Evolutionary conservation across 2,888 invertebrate genomes (phyloP), one percentile per base, ranked within the genome.

Genomic region (Drosophila fungiperda): DNA sequence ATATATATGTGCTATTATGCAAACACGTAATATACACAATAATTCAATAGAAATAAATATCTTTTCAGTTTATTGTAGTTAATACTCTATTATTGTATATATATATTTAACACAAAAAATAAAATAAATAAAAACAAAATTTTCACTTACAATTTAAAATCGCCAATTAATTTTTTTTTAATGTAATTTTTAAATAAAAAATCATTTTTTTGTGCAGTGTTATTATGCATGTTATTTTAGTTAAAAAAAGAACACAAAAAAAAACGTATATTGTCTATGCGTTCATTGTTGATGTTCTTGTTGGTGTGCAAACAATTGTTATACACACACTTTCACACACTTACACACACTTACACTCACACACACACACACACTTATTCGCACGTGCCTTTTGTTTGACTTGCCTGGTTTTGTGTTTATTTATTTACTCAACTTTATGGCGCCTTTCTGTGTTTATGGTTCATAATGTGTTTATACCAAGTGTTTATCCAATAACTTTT

Each of bases 381-480:
- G 58, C 58, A 73, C 58, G 65, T 71, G 66, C 54, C 66, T 62
- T 62, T 79, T 90, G 83, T 88, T 90, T 80, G 77, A 63, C 64
- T 80, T 72, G 63, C 64, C 68, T 55, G 62, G 70, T 67, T 70
- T 62, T 70, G 58, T 79, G 83, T 85, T 85, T 83, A 76, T 88
- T 90, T 90, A 83, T 86, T 90, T 88, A 74, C 80, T 66, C 70
- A 71, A 68, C 72, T 78, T 64, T 67, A 36, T 54, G 59, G 45
- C 64, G 54, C 63, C 57, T 45, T 59, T 64, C 55, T 49, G 62
- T 69, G 53, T 49, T 71, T 29, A 29, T 29, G 60, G n/a, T 49
- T 73, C 64, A 73, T 88, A 86, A 88, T 88, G 83, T 86, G 81
- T 88, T 83, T 83, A 82, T 82, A 73, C 48, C 59, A 67, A 80